A percentile compares a stretch with the other conserved stretches of the same genome.
Evolutionary conservation across 2,888 invertebrate species (phyloP).

Genomic region (Cheilosia scutellata): DNA sequence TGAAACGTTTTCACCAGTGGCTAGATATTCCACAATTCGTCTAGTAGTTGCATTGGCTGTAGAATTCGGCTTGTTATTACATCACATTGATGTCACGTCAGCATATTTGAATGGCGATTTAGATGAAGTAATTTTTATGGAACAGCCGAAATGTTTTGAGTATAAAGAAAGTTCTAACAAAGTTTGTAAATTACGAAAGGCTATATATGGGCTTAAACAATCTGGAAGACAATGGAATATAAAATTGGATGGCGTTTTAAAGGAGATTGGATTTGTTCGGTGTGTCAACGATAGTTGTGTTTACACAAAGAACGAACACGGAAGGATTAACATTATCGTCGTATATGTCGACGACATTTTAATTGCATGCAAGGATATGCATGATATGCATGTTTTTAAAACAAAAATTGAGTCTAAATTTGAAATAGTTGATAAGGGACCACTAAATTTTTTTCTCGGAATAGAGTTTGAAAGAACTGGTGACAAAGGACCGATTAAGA

Average conservation of each 20-base stretch:
- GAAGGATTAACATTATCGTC: neutral
- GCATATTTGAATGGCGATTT: slow-evolving; percentile 32
- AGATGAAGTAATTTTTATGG: slow-evolving; percentile 14
- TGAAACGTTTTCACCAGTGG: slow-evolving; percentile 43
- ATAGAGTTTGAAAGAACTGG: slow-evolving; percentile 24
- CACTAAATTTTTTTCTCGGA: slow-evolving; percentile 9
- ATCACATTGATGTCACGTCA: slow-evolving; percentile 17
- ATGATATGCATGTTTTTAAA: slow-evolving; percentile 6
- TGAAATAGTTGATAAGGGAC: slow-evolving; percentile 12
- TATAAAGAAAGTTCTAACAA: slow-evolving; percentile 7
- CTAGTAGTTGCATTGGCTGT: slow-evolving; percentile 36
- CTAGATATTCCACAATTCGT: slow-evolving; percentile 27
- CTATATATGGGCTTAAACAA: slow-evolving; percentile 30
- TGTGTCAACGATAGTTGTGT: slow-evolving; percentile 1
- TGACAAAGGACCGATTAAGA: neutral
- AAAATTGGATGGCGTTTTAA: neutral
- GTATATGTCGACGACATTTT: slow-evolving; percentile 23
- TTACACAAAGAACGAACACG: neutral
- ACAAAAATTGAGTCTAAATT: neutral
- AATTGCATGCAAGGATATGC: neutral
- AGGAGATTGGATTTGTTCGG: neutral
- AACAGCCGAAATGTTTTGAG: neutral
- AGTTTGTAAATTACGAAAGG: slow-evolving; percentile 27
- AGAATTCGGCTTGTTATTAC: slow-evolving; percentile 19
- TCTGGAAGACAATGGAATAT: slow-evolving; percentile 19